Conservation (phyloP, 2,113 vertebrate species). For the Lipophrys pholis region DNA sequence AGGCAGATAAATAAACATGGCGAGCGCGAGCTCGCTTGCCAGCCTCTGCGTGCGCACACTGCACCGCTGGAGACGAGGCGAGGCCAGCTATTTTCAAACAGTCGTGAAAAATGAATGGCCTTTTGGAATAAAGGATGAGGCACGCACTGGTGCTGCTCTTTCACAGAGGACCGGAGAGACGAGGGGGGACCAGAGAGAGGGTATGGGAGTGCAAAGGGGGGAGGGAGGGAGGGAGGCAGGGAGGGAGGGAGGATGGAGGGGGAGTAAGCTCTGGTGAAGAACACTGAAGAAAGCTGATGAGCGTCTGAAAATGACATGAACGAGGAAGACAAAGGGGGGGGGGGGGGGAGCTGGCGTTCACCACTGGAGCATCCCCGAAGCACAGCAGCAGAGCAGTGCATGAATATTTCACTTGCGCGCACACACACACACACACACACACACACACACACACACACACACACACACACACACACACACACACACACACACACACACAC, state of each 20-base stretch:
- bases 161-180: not conserved
- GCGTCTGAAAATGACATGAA: constrained; percentile 9
- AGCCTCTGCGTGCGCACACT: not conserved
- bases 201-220: not conserved
- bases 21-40: no score
- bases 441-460: constrained; percentile 13
- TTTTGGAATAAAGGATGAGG: constrained; percentile 44
- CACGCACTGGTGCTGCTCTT: constrained; percentile 14
- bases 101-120: constrained; percentile 69
- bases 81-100: constrained; percentile 62
- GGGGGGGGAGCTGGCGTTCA: constrained; percentile 53
- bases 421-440: constrained; percentile 41
- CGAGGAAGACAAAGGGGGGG: constrained; percentile 32
- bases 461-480: no score
- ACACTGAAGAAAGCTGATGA: constrained; percentile 7
- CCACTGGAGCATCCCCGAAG: constrained; percentile 68
- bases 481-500: no score
- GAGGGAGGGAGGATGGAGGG: no score
- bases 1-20: no score
- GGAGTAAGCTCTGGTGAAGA: no score
- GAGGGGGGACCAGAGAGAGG: not conserved
- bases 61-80: constrained; percentile 1
- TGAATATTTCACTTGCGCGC: constrained; percentile 73
- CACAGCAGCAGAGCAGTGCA: constrained; percentile 66
- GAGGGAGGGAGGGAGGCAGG: not conserved